Evolutionary conservation across 1,140 invertebrate genomes (phyloP), one percentile per base, ranked within the genome.

Genomic region (Coptotermes formosanus): DNA sequence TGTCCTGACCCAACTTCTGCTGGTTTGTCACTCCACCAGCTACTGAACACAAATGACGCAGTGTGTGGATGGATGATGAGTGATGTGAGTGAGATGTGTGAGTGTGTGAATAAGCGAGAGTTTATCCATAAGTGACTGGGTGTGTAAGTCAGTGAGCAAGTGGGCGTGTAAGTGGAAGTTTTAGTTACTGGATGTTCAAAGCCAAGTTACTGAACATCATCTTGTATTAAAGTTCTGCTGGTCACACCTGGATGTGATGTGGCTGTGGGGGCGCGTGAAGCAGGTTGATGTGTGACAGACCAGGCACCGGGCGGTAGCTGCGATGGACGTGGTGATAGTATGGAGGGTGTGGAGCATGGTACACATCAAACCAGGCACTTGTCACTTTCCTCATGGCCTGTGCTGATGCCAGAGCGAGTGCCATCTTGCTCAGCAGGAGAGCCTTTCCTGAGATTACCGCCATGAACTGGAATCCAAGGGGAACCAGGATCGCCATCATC

Each of bases 401-500:
- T 81, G 88, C 87, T 69, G 89, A 64, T 9, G 88, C 87, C 85
- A 90, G 86, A 52, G 89, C 86, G 21, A 90, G 88, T 25, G 90
- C 89, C 85, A 89, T 87, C 86, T 90, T 90, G 82, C 88, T 88
- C 23, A 90, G 86, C 30, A 90, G 81, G 16, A 90, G 87, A 8
- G 90, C 89, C 85, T 89, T 89, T 19, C 89, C 89, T 8, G 89
- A 89, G n/a, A 90, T 82, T 85, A 90, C 88, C 1, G 89, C 89
- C 89, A 90, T 89, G 86, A 90, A 90, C 88, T 90, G 89, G 87
- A 90, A 90, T 9, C 90, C 90, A 45, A 90, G 85, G 0, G 90
- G 90, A 16, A 90, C 89, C 0, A 90, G 87, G 30, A 90, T 87
- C 21, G 89, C 87, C 25, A 88, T 87, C 87, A 90, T 87, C 48